phyloP scores from a whole-genome alignment of 2,797 vertebrate species.

The Falco peregrinus region DNA sequence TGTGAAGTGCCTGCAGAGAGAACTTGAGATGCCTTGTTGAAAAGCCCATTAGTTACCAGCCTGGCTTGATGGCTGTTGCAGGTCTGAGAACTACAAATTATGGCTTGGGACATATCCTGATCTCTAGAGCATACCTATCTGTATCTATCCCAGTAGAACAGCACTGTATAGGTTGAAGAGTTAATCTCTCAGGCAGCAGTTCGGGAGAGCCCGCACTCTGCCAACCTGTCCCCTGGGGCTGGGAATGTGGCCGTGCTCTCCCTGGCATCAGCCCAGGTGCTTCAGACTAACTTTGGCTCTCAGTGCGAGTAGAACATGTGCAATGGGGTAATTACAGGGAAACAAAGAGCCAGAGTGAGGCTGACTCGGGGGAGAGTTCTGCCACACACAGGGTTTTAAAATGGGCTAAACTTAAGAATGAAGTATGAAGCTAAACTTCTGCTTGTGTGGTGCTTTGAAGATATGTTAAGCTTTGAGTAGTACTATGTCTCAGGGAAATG shows the following conservation, averaged over 20 bases:
- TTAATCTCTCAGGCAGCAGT: background rate
- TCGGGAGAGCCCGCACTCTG: fast-evolving
- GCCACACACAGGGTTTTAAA: background rate
- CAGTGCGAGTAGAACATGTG: fast-evolving
- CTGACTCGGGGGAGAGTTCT: background rate
- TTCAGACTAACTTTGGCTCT: background rate
- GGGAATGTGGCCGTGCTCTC: fast-evolving
- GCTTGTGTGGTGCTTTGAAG: background rate
- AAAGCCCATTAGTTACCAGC: background rate
- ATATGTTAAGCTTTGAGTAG: background rate
- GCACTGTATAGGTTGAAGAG: background rate
- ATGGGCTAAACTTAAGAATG: background rate
- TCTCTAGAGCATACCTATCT: background rate
- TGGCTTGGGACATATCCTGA: background rate
- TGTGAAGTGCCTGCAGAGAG: background rate
- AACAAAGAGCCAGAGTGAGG: background rate
- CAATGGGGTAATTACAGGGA: background rate
- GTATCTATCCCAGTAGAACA: background rate
- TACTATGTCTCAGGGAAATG: background rate
- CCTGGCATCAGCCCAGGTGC: background rate
- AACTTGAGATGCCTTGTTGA: background rate
- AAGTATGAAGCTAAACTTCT: background rate
- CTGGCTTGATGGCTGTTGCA: background rate
- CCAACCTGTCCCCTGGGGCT: background rate
- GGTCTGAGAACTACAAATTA: background rate